Conservation (phyloP, 2,797 vertebrate genomes). For the Mus spretus region DNA sequence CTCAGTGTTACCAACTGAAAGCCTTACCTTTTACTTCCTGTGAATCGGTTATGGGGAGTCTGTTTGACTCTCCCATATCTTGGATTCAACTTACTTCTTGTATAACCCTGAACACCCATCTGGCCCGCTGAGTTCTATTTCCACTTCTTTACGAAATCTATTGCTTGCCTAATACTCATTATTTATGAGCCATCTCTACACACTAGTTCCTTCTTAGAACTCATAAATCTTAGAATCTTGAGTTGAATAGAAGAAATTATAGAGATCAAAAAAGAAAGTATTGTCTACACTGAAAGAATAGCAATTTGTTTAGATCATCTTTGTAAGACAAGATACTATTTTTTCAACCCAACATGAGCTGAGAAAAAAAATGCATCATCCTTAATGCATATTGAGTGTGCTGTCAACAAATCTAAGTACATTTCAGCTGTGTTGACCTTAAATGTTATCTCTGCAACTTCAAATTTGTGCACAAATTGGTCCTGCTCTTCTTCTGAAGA, state of each 20-base stretch:
- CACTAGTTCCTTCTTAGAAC: background rate
- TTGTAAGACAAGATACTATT: background rate
- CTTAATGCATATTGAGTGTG: background rate
- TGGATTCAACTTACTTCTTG: background rate
- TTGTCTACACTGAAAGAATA: background rate
- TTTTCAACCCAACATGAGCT: background rate
- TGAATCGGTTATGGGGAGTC: background rate
- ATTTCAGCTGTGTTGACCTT: conserved; percentile 16
- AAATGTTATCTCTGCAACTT: conserved; percentile 14
- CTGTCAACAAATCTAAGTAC: conserved; percentile 49
- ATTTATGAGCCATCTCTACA: conserved; percentile 12
- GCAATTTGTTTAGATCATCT: background rate
- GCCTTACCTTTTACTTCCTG: background rate
- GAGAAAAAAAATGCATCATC: conserved; percentile 3
- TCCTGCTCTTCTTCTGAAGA: conserved; percentile 8
- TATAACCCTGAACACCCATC: background rate
- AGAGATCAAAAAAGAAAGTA: background rate
- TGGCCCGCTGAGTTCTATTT: background rate
- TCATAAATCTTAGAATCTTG: background rate
- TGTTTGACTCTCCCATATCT: background rate
- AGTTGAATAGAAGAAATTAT: background rate
- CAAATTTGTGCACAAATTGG: background rate
- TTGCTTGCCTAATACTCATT: background rate
- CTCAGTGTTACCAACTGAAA: background rate
- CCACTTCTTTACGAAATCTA: conserved; percentile 11